Conservation (phyloP, 1,140 invertebrate species). For the Conus ventricosus region DNA sequence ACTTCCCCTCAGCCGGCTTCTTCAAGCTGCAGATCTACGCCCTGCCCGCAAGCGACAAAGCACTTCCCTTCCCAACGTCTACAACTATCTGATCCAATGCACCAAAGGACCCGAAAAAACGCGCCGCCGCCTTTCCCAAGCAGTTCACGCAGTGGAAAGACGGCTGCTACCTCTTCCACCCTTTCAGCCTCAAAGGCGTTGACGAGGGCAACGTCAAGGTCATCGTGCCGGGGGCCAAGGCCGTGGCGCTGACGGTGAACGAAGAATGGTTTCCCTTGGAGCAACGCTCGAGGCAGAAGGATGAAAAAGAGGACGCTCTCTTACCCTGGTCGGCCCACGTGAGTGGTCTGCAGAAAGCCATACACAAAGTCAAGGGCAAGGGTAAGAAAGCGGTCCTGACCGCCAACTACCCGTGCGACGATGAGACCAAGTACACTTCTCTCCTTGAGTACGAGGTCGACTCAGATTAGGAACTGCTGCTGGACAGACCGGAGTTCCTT, state of each 20-base stretch:
- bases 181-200: constrained; percentile 46
- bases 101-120: constrained; percentile 21
- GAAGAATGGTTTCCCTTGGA: constrained; percentile 71
- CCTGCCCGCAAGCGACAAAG: constrained; percentile 63
- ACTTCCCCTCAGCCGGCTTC: constrained; percentile 64
- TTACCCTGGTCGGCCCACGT: constrained; percentile 62
- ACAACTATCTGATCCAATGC: constrained; percentile 69
- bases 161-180: constrained; percentile 71
- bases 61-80: constrained; percentile 71
- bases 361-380: constrained; percentile 57
- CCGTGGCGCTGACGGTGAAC: constrained; percentile 70
- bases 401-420: constrained; percentile 69
- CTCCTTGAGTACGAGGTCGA: constrained; percentile 67
- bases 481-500: too few species aligned
- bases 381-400: constrained; percentile 64
- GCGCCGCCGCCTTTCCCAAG: constrained; percentile 65
- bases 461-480: too few species aligned
- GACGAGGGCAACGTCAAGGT: constrained; percentile 53
- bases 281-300: constrained; percentile 14
- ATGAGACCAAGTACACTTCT: constrained; percentile 70
- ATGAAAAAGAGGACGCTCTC: constrained; percentile 40
- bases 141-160: constrained; percentile 75
- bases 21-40: constrained; percentile 73
- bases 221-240: constrained; percentile 65
- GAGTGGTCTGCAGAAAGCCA: constrained; percentile 32